Percentiles rank a stretch among this genome's conserved stretches.
These are phyloP conservation scores for Sycophila texana DNA, from an alignment of 2,888 invertebrate genomes.

Conservation along the genomic window DNA sequence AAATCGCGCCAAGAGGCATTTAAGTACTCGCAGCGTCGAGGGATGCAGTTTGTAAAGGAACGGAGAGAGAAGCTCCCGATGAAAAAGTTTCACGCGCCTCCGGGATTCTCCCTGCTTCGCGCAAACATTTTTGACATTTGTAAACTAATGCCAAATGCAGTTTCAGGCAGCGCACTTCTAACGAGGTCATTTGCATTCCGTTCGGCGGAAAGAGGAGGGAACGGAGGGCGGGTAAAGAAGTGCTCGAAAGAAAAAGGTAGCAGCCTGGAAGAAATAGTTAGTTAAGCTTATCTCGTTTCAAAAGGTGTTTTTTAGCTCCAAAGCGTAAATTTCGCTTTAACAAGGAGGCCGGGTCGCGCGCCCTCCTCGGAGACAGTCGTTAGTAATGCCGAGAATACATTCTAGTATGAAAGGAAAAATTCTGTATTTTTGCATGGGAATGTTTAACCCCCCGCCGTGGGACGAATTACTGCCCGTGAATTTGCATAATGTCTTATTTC, in stretches of 20 bases:
- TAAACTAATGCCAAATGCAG: not conserved
- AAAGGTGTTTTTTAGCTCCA: slow-evolving; percentile 20
- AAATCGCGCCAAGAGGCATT: too few species aligned
- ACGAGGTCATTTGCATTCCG: slow-evolving; percentile 10
- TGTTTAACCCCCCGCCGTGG: slow-evolving; percentile 21
- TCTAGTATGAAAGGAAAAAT: slow-evolving; percentile 24
- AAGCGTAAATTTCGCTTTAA: slow-evolving; percentile 35
- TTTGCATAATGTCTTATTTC: slow-evolving; percentile 49
- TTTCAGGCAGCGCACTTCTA: too few species aligned
- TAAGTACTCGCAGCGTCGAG: too few species aligned
- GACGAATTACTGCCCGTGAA: slow-evolving; percentile 27
- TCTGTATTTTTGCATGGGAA: slow-evolving; percentile 28
- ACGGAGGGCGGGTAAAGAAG: not conserved
- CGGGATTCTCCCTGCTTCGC: too few species aligned
- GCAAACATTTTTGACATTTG: too few species aligned
- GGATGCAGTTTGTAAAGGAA: too few species aligned
- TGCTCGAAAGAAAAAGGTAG: not conserved
- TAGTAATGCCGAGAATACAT: slow-evolving; percentile 33
- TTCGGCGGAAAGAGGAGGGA: not conserved
- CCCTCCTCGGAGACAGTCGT: slow-evolving; percentile 11
- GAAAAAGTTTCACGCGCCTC: too few species aligned
- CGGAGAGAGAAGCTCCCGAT: too few species aligned
- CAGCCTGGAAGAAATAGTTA: slow-evolving; percentile 8
- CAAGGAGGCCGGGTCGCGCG: not conserved
- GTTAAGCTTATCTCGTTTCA: slow-evolving; percentile 25